Conservation (phyloP, 1,140 invertebrate genomes). For the Psix sp. region DNA sequence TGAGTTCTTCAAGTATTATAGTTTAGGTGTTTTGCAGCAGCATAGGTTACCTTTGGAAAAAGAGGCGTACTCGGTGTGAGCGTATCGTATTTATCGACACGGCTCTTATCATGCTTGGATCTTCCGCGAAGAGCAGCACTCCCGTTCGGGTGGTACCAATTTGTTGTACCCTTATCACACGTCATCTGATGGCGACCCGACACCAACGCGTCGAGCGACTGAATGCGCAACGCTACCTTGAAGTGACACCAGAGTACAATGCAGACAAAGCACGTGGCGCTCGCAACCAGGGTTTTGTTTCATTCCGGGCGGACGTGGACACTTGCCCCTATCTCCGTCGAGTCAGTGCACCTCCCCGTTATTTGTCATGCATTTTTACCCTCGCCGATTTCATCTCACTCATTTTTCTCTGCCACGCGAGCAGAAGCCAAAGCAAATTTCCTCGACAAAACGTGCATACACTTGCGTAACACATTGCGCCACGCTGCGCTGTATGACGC, state of each 20-base stretch:
- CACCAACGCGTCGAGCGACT: constrained; percentile 63
- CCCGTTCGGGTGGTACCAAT: constrained; percentile 75
- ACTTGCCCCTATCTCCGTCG: constrained; percentile 43
- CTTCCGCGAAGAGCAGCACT: constrained; percentile 69
- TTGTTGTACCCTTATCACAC: constrained; percentile 74
- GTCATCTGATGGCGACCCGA: constrained; percentile 75
- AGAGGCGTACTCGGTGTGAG: constrained; percentile 25
- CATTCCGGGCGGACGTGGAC: constrained; percentile 68
- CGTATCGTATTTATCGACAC: constrained; percentile 70
- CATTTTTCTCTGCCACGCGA: constrained; percentile 70
- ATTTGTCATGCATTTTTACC: constrained; percentile 74
- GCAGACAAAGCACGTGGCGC: constrained; percentile 71
- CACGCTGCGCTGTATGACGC: constrained; percentile 6
- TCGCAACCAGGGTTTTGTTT: constrained; percentile 71
- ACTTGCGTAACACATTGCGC: constrained; percentile 45
- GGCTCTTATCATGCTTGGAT: constrained; percentile 65
- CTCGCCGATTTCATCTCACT: constrained; percentile 72
- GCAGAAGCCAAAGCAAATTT: constrained; percentile 8
- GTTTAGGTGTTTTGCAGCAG: constrained; percentile 13
- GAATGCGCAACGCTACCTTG: constrained; percentile 68
- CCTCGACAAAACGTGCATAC: constrained; percentile 12
- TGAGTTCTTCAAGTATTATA: not conserved
- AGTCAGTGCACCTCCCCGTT: constrained; percentile 65
- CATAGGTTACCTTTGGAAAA: constrained; percentile 24
- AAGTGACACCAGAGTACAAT: constrained; percentile 73